Percentiles rank a stretch among this genome's conserved stretches.
Evolutionary conservation across 1,140 invertebrate genomes (phyloP).

Genomic region (Drosophila nebulosa): DNA sequence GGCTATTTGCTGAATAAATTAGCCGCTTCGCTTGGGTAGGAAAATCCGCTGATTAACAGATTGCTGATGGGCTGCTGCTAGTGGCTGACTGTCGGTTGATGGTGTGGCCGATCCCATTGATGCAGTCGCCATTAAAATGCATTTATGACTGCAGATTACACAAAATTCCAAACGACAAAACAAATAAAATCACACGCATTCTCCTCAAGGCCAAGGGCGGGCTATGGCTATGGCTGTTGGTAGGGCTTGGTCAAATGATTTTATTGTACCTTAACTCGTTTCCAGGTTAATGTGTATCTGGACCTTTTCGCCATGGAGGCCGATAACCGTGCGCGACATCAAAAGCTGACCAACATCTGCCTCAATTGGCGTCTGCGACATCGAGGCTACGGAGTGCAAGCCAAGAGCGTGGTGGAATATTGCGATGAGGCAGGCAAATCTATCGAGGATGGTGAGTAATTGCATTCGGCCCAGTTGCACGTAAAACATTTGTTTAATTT

Average conservation of each 20-base stretch:
- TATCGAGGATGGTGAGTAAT: constrained; percentile 44
- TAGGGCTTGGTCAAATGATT: constrained; percentile 16
- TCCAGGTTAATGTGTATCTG: constrained; percentile 69
- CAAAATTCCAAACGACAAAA: constrained; percentile 22
- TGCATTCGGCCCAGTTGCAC: too few species aligned
- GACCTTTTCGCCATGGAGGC: constrained; percentile 59
- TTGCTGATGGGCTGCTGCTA: constrained; percentile 32
- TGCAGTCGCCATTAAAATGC: constrained; percentile 46
- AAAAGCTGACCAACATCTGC: constrained; percentile 61
- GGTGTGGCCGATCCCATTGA: constrained; percentile 39
- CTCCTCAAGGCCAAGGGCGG: constrained; percentile 51
- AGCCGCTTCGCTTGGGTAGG: constrained; percentile 11
- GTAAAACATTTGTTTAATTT: neutral
- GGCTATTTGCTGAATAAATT: constrained; percentile 48
- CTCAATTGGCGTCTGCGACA: constrained; percentile 63
- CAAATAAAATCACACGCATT: constrained; percentile 44
- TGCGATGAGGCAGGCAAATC: constrained; percentile 54
- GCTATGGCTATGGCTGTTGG: too few species aligned
- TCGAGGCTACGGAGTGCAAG: constrained; percentile 45
- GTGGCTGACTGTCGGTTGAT: constrained; percentile 11
- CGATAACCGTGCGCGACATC: constrained; percentile 50
- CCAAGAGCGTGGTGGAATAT: constrained; percentile 71
- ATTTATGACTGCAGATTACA: constrained; percentile 39
- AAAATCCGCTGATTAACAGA: constrained; percentile 47
- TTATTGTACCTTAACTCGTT: constrained; percentile 1